These are phyloP conservation scores for Cossypha niveicapilla DNA, from an alignment of 2,797 vertebrate species.

Conservation along the genomic window DNA sequence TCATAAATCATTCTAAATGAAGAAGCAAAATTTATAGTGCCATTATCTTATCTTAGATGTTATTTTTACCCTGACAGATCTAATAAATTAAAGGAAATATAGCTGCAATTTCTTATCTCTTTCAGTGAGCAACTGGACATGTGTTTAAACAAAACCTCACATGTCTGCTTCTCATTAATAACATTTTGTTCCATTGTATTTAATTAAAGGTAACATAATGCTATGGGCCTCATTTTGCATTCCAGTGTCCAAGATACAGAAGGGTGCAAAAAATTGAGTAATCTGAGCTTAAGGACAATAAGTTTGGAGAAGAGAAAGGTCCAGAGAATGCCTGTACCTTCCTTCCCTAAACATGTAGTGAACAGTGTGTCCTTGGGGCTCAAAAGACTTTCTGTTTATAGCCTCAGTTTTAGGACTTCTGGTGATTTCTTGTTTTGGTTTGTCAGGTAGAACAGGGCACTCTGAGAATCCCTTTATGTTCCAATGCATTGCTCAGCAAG, in stretches of 20 bases:
- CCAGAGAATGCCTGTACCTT: not conserved
- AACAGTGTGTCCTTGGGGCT: not conserved
- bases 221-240: not conserved
- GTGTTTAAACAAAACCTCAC: constrained; percentile 32
- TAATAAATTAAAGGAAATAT: constrained; percentile 55
- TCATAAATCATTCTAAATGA: constrained; percentile 10
- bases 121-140: not conserved
- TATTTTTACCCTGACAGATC: constrained; percentile 55
- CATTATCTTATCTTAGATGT: constrained; percentile 51
- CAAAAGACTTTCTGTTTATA: not conserved
- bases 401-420: not conserved
- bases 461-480: not conserved
- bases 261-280: not conserved
- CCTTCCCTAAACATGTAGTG: not conserved
- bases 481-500: not conserved
- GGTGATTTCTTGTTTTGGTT: not conserved
- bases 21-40: constrained; percentile 23
- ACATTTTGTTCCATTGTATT: not conserved
- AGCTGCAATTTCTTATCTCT: constrained; percentile 38
- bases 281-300: not conserved
- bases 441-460: not conserved
- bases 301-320: not conserved
- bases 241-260: not conserved
- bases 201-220: constrained; percentile 23
- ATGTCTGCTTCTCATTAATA: constrained; percentile 21